Percentiles rank a stretch among this genome's conserved stretches.
These are phyloP conservation scores for Phyllopteryx taeniolatus DNA, from an alignment of 2,113 vertebrate genomes.

Conservation along the genomic window DNA sequence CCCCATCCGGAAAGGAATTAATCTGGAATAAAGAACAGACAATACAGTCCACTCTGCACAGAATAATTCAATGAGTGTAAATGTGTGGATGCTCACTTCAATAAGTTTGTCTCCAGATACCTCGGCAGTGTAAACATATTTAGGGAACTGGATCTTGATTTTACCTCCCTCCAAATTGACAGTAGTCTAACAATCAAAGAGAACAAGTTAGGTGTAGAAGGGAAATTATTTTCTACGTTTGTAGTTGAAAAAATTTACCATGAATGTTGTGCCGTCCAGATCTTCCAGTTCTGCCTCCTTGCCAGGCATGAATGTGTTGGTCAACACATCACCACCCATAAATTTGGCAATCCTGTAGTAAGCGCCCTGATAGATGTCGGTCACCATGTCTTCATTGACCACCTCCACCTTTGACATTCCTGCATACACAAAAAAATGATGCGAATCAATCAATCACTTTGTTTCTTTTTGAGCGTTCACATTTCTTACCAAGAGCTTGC, in stretches of 20 bases:
- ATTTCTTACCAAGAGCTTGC: not conserved
- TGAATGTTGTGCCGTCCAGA: constrained; percentile 1
- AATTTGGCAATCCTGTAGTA: not conserved
- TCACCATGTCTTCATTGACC: not conserved
- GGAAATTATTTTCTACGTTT: not conserved
- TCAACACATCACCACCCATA: not conserved
- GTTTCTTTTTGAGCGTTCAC: not conserved
- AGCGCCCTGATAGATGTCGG: constrained; percentile 4
- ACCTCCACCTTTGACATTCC: not conserved
- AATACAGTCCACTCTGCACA: not conserved
- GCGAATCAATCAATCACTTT: not conserved
- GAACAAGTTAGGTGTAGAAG: not conserved
- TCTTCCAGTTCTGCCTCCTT: not conserved
- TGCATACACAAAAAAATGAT: not conserved
- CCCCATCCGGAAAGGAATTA: not conserved
- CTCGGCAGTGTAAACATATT: constrained; percentile 2
- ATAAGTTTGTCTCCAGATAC: not conserved
- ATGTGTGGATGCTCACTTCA: not conserved
- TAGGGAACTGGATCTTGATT: constrained; percentile 13
- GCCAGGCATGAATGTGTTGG: not conserved
- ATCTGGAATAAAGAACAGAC: not conserved
- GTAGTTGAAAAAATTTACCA: not conserved
- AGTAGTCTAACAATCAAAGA: not conserved
- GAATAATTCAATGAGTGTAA: not conserved
- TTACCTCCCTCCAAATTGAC: constrained; percentile 5